A percentile compares a stretch with the other conserved stretches of the same genome.
Evolutionary conservation across 2,888 invertebrate genomes (phyloP).

Genomic region (Cryptocephalus primarius): DNA sequence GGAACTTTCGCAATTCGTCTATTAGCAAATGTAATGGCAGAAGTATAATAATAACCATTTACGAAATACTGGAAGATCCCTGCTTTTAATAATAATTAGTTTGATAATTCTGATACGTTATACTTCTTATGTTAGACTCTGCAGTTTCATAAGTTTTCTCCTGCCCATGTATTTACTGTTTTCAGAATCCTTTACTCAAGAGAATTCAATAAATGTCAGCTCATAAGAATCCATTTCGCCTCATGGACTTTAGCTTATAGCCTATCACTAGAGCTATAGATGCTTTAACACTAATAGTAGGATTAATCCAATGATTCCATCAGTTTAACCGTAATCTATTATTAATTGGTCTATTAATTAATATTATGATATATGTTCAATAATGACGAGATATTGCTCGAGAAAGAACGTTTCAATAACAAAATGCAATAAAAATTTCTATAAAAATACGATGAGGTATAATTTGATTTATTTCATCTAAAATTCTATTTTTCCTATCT

Average conservation of each 20-base stretch:
- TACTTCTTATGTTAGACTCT: too few relatives aligned
- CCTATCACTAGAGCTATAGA: constrained; percentile 50
- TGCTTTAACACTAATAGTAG: constrained; percentile 45
- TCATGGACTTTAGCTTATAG: constrained; percentile 59
- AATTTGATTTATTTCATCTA: constrained; percentile 62
- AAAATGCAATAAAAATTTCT: constrained; percentile 48
- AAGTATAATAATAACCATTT: constrained; percentile 53
- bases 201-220: constrained; percentile 49
- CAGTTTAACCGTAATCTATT: constrained; percentile 43
- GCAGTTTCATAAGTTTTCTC: constrained; percentile 18
- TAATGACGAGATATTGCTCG: constrained; percentile 62
- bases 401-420: constrained; percentile 55
- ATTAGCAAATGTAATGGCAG: constrained; percentile 69
- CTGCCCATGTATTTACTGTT: constrained; percentile 56
- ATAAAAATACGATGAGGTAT: constrained; percentile 56
- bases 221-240: constrained; percentile 53
- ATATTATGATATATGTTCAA: constrained; percentile 46
- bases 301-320: constrained; percentile 53
- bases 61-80: constrained; percentile 37
- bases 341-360: constrained; percentile 40
- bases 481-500: constrained; percentile 51
- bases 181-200: constrained; percentile 55
- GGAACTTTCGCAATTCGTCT: constrained; percentile 58
- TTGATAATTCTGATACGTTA: constrained; percentile 18
- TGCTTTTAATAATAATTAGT: constrained; percentile 19